phyloP scores from a whole-genome alignment of 2,888 invertebrate genomes.

The Caprella mutica region DNA sequence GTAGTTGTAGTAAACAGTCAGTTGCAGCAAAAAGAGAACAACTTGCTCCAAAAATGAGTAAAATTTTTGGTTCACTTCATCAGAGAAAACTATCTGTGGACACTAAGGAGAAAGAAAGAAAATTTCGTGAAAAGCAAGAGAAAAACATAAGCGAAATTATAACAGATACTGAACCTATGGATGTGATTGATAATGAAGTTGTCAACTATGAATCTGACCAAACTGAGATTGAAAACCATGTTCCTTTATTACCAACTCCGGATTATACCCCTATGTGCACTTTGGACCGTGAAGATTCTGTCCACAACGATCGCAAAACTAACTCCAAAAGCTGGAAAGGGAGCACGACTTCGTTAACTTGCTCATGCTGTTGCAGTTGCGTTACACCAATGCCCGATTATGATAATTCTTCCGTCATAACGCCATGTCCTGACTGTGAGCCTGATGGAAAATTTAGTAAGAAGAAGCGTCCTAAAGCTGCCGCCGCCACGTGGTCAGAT shows the following conservation, averaged over 20 bases:
- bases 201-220: slow-evolving; percentile 14
- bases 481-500: slow-evolving; percentile 35
- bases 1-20: slow-evolving; percentile 12
- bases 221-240: slow-evolving; percentile 15
- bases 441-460: slow-evolving; percentile 15
- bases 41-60: slow-evolving; percentile 32
- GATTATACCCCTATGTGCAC: slow-evolving; percentile 31
- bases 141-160: not conserved
- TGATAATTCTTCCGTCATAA: too few species aligned
- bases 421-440: slow-evolving; percentile 12
- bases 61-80: slow-evolving; percentile 31
- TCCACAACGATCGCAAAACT: too few species aligned
- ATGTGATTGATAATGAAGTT: not conserved
- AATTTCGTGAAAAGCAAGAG: too few species aligned
- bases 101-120: not conserved
- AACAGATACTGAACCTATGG: not conserved
- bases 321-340: too few species aligned
- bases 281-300: slow-evolving; percentile 8
- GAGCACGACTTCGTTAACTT: too few species aligned
- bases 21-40: slow-evolving; percentile 33
- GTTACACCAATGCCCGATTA: too few species aligned
- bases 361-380: too few species aligned
- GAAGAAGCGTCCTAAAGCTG: slow-evolving; percentile 9
- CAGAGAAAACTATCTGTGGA: not conserved
- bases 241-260: slow-evolving; percentile 27